Percentiles rank a stretch among this genome's conserved stretches.
phyloP scores from a whole-genome alignment of 2,888 invertebrate genomes.

The Dryomyza anilis region DNA sequence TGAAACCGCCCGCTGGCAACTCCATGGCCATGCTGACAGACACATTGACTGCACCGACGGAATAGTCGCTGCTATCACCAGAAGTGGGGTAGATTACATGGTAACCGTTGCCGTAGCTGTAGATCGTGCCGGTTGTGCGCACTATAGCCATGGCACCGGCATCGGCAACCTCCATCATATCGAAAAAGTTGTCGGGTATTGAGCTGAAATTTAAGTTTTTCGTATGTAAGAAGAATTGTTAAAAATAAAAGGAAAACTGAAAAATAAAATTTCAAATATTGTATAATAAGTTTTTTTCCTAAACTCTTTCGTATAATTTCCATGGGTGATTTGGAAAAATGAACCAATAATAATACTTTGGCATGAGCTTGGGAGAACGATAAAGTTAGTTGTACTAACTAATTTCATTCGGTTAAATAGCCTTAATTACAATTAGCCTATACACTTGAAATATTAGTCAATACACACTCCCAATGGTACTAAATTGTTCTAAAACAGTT shows the following conservation, averaged over 20 bases:
- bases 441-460: no score
- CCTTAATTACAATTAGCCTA: no score
- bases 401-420: no score
- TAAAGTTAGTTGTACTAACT: no score
- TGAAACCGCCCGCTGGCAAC: slow-evolving; percentile 64
- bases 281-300: no score
- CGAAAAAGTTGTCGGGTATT: slow-evolving; percentile 60
- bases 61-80: slow-evolving; percentile 72
- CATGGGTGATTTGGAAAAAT: no score
- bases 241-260: not conserved
- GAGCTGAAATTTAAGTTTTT: slow-evolving; percentile 38
- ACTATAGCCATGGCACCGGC: slow-evolving; percentile 57
- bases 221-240: not conserved
- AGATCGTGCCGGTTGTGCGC: slow-evolving; percentile 50
- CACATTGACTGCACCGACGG: slow-evolving; percentile 65
- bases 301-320: no score
- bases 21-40: slow-evolving; percentile 69
- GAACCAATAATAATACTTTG: no score
- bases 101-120: slow-evolving; percentile 61
- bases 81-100: slow-evolving; percentile 63
- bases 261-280: no score
- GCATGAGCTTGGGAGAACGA: no score
- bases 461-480: no score
- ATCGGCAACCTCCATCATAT: slow-evolving; percentile 57
- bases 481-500: no score